Evolutionary conservation across 2,888 invertebrate genomes (phyloP).

Genomic region (Andrena praecox): DNA sequence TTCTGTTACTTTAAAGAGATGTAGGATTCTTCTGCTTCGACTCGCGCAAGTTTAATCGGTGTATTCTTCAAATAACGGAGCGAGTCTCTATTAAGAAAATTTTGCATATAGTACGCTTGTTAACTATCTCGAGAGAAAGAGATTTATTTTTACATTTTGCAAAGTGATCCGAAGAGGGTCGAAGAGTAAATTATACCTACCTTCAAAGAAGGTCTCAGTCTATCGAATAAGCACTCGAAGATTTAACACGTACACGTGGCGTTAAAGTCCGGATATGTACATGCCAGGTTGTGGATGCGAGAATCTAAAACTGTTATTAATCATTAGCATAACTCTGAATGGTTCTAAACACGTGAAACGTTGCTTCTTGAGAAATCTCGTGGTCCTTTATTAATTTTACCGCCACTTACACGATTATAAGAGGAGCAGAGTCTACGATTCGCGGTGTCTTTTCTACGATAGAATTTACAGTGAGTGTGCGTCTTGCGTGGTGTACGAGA

Average conservation of each 20-base stretch:
- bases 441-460: not conserved
- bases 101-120: slow-evolving; percentile 10
- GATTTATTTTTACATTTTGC: slow-evolving; percentile 31
- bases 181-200: not conserved
- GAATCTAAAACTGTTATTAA: slow-evolving; percentile 25
- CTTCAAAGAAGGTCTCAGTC: not conserved
- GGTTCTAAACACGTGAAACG: not conserved
- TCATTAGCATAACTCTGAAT: slow-evolving; percentile 2
- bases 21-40: not conserved
- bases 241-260: not conserved
- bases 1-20: not conserved
- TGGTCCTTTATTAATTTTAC: slow-evolving; percentile 3
- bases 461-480: not conserved
- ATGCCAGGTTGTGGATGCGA: slow-evolving; percentile 17
- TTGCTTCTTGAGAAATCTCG: slow-evolving; percentile 1
- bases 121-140: slow-evolving; percentile 2
- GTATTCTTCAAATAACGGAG: not conserved
- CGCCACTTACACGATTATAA: not conserved
- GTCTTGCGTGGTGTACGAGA: slow-evolving; percentile 12
- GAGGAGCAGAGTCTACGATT: not conserved
- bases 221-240: not conserved
- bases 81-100: not conserved
- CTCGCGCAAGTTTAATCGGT: not conserved
- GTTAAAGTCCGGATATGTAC: slow-evolving; percentile 17
- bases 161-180: not conserved